Evolutionary conservation across 2,113 vertebrate species (phyloP), one percentile per base, ranked within the genome.

Genomic region (Pseudonaja textilis): DNA sequence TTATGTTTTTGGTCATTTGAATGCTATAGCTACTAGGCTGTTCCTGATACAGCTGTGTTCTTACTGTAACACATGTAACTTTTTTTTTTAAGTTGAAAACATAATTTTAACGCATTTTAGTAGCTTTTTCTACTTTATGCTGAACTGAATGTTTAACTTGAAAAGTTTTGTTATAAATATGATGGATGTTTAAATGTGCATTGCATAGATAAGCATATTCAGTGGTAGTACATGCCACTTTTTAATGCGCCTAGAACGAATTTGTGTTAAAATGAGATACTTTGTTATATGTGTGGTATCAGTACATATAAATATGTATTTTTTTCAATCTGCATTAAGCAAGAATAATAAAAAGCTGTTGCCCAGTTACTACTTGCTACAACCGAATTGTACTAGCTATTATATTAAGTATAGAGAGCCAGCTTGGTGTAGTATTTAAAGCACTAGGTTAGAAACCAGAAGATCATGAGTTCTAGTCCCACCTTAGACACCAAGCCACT

Each of bases 101-200:
- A 94, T 1, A 42, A 93, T 95, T 95, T 94, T 95, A 95, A 74
- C 29, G 54, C 85, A 74, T 91, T 88, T 94, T 94, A 92, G 90
- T 56, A 94, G 91, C 90, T 91, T 95, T 95, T 94, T 10, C 57
- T 87, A 4, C 18, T 69, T 93, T 85, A 88, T 45, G 34, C 50
- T 3, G 12, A 94, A 92, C 91, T 61, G 87, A 45, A 89, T 25
- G 89, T 64, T 34, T 54, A 42, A 39, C 29, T 59, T 47, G 45
- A 81, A 91, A 34, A 16, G 55, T 34, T 86, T 29, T 34, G 22
- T 47, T 56, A 14, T 34, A 54, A 61, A 64, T 14, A 10, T n/a
- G 34, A 0, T 25, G 29, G 34, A 10, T 64, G 25, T 85, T 39
- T 26, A 52, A 18, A 3, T 59, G 45, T 23, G 4, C 42, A 39